phyloP scores from a whole-genome alignment of 2,113 vertebrate species.

The Syrrhaptes paradoxus region DNA sequence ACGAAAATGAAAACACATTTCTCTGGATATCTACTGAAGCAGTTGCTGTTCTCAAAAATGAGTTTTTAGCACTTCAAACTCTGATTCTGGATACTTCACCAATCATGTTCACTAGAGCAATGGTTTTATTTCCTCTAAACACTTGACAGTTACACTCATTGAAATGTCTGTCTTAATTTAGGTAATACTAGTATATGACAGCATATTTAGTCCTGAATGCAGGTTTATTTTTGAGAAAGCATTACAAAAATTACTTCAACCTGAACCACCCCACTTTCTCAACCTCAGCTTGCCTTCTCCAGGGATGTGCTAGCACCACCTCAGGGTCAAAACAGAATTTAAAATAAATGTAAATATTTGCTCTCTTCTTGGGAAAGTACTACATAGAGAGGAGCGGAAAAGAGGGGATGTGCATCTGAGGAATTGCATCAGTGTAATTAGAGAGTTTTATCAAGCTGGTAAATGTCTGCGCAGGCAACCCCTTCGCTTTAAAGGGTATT shows the following conservation, averaged over 20 bases:
- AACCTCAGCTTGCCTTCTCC: background rate
- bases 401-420: background rate
- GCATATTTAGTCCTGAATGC: background rate
- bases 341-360: slow-evolving; percentile 38
- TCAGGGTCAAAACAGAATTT: background rate
- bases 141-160: background rate
- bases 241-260: background rate
- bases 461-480: background rate
- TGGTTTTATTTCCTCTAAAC: background rate
- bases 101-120: background rate
- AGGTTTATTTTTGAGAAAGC: background rate
- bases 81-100: background rate
- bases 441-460: background rate
- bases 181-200: background rate
- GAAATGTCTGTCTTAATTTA: background rate
- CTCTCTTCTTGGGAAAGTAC: background rate
- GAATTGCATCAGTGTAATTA: background rate
- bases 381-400: background rate
- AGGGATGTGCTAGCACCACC: background rate
- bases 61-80: background rate
- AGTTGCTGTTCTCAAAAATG: background rate
- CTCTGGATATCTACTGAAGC: background rate
- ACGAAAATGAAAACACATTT: background rate
- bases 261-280: background rate
- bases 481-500: background rate